These are phyloP conservation scores for Eulemur albifrons DNA, from an alignment of 2,797 vertebrate species.

Conservation along the genomic window DNA sequence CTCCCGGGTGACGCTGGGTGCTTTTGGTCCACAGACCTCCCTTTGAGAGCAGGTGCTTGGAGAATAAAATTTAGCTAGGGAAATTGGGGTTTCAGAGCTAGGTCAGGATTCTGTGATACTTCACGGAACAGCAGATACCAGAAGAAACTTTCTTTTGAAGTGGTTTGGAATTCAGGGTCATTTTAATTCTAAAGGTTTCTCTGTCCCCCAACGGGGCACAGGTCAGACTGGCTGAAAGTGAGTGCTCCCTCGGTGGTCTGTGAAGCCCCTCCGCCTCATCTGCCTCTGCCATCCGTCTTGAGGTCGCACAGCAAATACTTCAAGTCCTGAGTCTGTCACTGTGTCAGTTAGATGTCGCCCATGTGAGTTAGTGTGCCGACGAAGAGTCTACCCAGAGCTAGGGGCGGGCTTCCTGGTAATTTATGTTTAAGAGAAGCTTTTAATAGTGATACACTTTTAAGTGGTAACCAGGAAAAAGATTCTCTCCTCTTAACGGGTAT, in stretches of 20 bases:
- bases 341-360: neutral
- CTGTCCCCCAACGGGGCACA: rapidly evolving
- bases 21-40: neutral
- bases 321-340: neutral
- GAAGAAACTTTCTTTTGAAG: neutral
- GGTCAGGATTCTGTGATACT: neutral
- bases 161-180: neutral
- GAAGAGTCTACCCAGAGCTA: constrained; percentile 17
- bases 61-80: neutral
- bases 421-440: constrained; percentile 79
- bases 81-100: neutral
- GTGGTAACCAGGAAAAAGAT: constrained; percentile 81
- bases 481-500: constrained; percentile 76
- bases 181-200: neutral
- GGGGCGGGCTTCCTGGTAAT: constrained; percentile 62
- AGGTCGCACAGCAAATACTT: neutral
- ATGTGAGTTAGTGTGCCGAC: neutral
- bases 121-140: neutral
- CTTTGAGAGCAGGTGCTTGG: neutral
- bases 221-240: neutral
- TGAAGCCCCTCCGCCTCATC: neutral
- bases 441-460: constrained; percentile 82
- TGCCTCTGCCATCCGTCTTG: neutral
- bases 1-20: neutral
- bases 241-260: neutral